Evolutionary conservation across 30 jellyfish, hydroid and myxozoan species (phyloP).

Genomic region (Calvadosia cruxmelitensis): DNA sequence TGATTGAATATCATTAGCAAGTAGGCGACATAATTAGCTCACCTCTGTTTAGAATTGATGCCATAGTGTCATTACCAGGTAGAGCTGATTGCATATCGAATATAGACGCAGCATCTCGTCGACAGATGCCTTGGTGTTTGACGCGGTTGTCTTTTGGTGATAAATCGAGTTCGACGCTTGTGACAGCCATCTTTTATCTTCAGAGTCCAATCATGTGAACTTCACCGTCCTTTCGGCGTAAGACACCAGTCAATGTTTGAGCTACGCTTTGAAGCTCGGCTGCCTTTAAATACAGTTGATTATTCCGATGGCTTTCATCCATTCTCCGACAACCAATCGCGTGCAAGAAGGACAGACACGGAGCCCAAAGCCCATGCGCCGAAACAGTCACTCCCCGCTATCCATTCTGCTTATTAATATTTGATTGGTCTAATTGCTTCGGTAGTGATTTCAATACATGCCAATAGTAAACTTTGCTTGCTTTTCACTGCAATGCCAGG

Average conservation of each 20-base stretch:
- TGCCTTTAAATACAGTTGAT: neutral
- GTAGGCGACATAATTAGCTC: slow-evolving; percentile 23
- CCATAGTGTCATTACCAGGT: slow-evolving; percentile 55
- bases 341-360: neutral
- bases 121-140: neutral
- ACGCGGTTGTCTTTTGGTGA: neutral
- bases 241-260: neutral
- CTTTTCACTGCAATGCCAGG: too few relatives aligned
- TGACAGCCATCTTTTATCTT: neutral
- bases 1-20: too few relatives aligned
- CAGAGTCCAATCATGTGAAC: neutral
- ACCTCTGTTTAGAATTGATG: slow-evolving; percentile 59
- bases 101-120: neutral
- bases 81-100: too few relatives aligned
- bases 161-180: neutral
- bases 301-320: neutral
- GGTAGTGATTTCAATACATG: neutral
- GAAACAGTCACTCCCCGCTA: neutral
- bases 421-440: neutral
- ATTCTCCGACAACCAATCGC: neutral
- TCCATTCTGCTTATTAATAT: too few relatives aligned
- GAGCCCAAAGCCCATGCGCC: neutral
- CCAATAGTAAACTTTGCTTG: too few relatives aligned
- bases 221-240: neutral
- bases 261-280: neutral